phyloP scores from a whole-genome alignment of 2,888 invertebrate species.

The Ichneumoninae sp. region DNA sequence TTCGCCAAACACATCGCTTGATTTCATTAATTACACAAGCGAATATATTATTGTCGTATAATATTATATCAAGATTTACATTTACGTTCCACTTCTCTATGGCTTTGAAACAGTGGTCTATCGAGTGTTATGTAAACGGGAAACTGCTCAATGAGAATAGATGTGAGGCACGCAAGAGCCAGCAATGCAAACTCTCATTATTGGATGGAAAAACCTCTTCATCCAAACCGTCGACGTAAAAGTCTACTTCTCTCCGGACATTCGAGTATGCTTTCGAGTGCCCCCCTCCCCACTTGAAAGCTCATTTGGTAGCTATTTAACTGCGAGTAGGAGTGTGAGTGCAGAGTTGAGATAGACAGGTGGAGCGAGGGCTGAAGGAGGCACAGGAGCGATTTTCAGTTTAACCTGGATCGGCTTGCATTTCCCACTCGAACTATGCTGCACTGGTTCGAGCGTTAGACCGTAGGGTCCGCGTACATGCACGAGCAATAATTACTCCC shows the following conservation, averaged over 20 bases:
- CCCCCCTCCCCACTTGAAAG: constrained; percentile 43
- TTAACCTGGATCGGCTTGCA: constrained; percentile 58
- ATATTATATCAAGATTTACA: constrained; percentile 16
- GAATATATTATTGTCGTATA: background rate
- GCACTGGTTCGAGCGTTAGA: constrained; percentile 47
- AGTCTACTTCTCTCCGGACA: constrained; percentile 36
- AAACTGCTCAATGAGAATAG: constrained; percentile 34
- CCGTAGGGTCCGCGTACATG: background rate
- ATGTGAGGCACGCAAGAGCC: constrained; percentile 23
- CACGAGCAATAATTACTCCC: constrained; percentile 16
- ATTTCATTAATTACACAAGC: constrained; percentile 7
- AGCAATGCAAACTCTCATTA: constrained; percentile 54
- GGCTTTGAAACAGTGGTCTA: constrained; percentile 16
- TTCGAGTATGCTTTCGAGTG: constrained; percentile 45
- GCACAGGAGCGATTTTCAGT: constrained; percentile 55
- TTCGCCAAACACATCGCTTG: background rate
- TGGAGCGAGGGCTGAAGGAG: constrained; percentile 47
- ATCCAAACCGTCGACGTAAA: constrained; percentile 39
- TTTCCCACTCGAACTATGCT: constrained; percentile 42
- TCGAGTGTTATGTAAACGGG: constrained; percentile 45
- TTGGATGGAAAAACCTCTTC: constrained; percentile 57
- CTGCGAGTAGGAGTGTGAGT: constrained; percentile 43
- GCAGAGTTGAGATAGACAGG: constrained; percentile 41
- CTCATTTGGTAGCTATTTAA: constrained; percentile 65
- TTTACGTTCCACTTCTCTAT: constrained; percentile 14